Conservation (phyloP, 2,797 vertebrate genomes). For the Eleutherodactylus coqui region DNA sequence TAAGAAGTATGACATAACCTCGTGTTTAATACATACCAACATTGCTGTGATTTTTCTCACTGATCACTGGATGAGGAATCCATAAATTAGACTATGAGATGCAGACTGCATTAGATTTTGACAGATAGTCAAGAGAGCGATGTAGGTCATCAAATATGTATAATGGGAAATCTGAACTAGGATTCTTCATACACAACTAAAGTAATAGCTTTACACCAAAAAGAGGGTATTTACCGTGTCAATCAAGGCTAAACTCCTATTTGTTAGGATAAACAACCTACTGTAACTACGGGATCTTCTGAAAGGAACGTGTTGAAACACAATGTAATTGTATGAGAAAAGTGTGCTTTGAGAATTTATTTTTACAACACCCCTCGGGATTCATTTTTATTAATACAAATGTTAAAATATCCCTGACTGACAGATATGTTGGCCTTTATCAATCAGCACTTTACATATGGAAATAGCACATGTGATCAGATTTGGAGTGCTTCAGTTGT, state of each 20-base stretch:
- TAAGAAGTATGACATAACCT: constrained; percentile 23
- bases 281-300: constrained; percentile 46
- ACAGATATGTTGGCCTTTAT: constrained; percentile 56
- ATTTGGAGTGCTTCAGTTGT: constrained; percentile 18
- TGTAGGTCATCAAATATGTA: background rate
- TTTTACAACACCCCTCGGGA: constrained; percentile 49
- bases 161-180: constrained; percentile 17
- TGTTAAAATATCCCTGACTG: constrained; percentile 44
- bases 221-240: constrained; percentile 40
- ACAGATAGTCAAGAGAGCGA: background rate
- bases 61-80: background rate
- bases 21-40: background rate
- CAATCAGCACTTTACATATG: constrained; percentile 42
- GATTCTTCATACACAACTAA: constrained; percentile 12
- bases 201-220: constrained; percentile 28
- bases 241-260: constrained; percentile 32
- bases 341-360: constrained; percentile 34
- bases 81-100: background rate
- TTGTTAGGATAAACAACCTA: constrained; percentile 48
- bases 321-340: constrained; percentile 46
- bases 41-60: background rate
- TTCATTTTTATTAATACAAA: constrained; percentile 50
- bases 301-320: constrained; percentile 48
- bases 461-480: constrained; percentile 3
- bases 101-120: background rate